Evolutionary conservation across 2,888 invertebrate species (phyloP).

Genomic region (Agonum fuliginosum): DNA sequence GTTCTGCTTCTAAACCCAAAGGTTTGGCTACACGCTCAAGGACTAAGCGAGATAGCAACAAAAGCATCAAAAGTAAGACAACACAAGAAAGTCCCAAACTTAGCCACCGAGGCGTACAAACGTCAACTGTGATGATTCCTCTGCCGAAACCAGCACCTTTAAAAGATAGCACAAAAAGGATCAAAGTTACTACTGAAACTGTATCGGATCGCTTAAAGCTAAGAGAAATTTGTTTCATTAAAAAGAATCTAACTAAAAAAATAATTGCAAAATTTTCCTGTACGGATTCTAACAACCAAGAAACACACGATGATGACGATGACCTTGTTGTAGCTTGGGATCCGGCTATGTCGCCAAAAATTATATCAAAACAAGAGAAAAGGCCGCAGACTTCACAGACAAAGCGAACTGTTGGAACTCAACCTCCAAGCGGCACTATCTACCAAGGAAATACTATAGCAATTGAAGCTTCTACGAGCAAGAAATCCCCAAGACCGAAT

Average conservation of each 20-base stretch:
- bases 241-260: conserved; percentile 69
- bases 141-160: too few relatives aligned
- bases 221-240: conserved; percentile 70
- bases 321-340: conserved; percentile 70
- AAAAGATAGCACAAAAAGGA: conserved; percentile 56
- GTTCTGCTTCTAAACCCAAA: conserved; percentile 43
- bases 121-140: neutral
- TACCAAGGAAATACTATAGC: too few relatives aligned
- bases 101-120: conserved; percentile 37
- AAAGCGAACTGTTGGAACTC: neutral
- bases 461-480: conserved; percentile 20
- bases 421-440: neutral
- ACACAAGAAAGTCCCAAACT: neutral
- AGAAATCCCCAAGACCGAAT: neutral
- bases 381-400: neutral
- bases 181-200: conserved; percentile 25
- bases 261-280: conserved; percentile 68
- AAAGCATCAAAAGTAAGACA: neutral
- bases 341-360: conserved; percentile 60
- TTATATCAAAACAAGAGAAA: neutral
- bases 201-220: conserved; percentile 65
- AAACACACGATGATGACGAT: conserved; percentile 65
- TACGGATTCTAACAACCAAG: conserved; percentile 24
- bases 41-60: conserved; percentile 27
- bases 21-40: conserved; percentile 32